A percentile compares a stretch with the other conserved stretches of the same genome.
Evolutionary conservation across 2,797 vertebrate species (phyloP).

Genomic region (Hypotaenidia okinawae): DNA sequence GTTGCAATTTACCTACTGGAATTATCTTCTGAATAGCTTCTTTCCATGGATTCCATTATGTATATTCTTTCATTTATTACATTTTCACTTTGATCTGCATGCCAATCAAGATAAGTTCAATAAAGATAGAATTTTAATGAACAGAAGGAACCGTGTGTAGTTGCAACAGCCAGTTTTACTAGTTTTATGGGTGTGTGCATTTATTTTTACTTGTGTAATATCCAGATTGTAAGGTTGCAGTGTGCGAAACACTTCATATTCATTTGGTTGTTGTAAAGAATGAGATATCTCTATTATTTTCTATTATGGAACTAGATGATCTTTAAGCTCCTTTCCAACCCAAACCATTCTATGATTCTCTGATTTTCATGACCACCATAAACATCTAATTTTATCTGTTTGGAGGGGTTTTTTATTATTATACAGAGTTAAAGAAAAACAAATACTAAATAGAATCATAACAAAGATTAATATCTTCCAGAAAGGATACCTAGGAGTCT

Average conservation of each 20-base stretch:
- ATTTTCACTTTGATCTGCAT: constrained; percentile 78
- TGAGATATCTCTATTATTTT: constrained; percentile 11
- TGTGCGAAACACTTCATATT: constrained; percentile 65
- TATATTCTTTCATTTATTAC: constrained; percentile 75
- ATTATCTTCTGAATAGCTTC: constrained; percentile 71
- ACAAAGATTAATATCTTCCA: background rate
- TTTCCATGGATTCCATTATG: constrained; percentile 71
- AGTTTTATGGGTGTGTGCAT: constrained; percentile 79
- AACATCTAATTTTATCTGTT: background rate
- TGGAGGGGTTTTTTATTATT: background rate
- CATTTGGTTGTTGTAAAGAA: constrained; percentile 62
- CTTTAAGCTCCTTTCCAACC: too few relatives aligned
- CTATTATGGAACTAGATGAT: background rate
- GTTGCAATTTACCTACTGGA: constrained; percentile 55
- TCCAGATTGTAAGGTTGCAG: constrained; percentile 66
- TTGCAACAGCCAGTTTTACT: constrained; percentile 81
- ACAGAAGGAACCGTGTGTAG: constrained; percentile 73
- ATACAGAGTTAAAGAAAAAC: background rate
- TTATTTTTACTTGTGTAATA: constrained; percentile 83
- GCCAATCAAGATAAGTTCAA: constrained; percentile 80
- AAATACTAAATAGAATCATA: background rate
- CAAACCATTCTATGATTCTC: too few relatives aligned
- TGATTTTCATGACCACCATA: background rate
- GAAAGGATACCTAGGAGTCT: background rate
- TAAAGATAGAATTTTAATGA: constrained; percentile 80